A percentile compares a stretch with the other conserved stretches of the same genome.
Evolutionary conservation across 2,797 vertebrate genomes (phyloP).

Genomic region (Malurus leucopterus): DNA sequence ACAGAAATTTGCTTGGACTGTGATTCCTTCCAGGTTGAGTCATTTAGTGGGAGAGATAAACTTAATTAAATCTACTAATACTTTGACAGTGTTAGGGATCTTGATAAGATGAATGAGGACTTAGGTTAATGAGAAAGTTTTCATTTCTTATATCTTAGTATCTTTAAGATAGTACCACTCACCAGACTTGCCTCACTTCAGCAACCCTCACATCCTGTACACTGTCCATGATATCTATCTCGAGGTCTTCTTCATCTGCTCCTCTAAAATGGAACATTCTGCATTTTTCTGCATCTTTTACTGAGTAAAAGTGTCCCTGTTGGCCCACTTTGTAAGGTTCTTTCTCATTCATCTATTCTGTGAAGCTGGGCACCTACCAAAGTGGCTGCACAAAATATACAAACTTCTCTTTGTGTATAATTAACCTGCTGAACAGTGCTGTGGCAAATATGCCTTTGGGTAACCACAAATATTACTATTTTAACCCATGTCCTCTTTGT

Average conservation of each 20-base stretch:
- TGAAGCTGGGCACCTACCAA: neutral
- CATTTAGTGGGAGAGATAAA: conserved; percentile 9
- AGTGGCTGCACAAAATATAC: neutral
- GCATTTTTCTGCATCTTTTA: neutral
- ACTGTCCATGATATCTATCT: neutral
- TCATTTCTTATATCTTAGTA: neutral
- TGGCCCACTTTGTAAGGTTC: neutral
- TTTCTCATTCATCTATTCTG: neutral
- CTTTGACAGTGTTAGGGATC: neutral
- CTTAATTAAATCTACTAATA: conserved; percentile 33
- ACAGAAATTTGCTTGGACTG: neutral
- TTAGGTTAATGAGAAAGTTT: conserved; percentile 3
- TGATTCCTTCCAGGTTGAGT: neutral
- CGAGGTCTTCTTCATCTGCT: neutral
- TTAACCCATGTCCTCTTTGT: neutral
- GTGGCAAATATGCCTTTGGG: neutral
- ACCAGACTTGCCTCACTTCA: neutral
- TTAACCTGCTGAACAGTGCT: neutral
- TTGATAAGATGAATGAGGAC: neutral
- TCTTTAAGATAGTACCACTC: neutral
- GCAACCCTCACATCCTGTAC: neutral
- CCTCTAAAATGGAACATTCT: neutral
- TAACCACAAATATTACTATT: neutral
- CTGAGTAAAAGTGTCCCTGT: neutral
- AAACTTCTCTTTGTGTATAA: neutral